Evolutionary conservation across 2,797 vertebrate genomes (phyloP).

Genomic region (Odontamblyopus rebecca): DNA sequence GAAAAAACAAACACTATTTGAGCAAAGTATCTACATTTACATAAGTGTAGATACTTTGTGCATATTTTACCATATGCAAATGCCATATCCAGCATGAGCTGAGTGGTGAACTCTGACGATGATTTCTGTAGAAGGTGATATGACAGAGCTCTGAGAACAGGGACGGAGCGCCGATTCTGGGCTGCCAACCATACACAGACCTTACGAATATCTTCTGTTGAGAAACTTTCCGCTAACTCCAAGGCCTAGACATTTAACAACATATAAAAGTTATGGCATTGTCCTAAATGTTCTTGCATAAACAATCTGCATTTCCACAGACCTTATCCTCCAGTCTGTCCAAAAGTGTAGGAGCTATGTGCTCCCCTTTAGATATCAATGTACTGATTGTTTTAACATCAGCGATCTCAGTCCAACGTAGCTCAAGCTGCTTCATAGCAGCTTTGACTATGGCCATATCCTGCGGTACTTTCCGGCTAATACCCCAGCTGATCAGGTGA

Average conservation of each 20-base stretch:
- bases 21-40: too few species aligned
- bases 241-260: constrained; percentile 76
- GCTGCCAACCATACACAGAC: constrained; percentile 76
- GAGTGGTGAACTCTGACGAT: constrained; percentile 70
- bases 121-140: constrained; percentile 90
- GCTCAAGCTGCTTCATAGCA: constrained; percentile 84
- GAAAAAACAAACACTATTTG: constrained; percentile 5
- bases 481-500: constrained; percentile 68
- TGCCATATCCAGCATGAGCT: constrained; percentile 81
- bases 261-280: background rate
- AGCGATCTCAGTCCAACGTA: constrained; percentile 89
- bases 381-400: constrained; percentile 71
- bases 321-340: constrained; percentile 94
- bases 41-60: background rate
- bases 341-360: constrained; percentile 76
- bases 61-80: constrained; percentile 83
- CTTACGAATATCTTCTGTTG: constrained; percentile 80
- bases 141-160: constrained; percentile 88
- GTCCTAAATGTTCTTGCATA: background rate
- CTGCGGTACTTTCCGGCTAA: background rate
- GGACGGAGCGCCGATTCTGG: constrained; percentile 81
- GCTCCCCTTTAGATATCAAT: constrained; percentile 74
- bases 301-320: background rate
- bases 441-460: constrained; percentile 62
- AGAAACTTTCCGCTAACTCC: constrained; percentile 85